phyloP scores from a whole-genome alignment of 64 coral and sea anemone genomes.

The Trachythela sp. region DNA sequence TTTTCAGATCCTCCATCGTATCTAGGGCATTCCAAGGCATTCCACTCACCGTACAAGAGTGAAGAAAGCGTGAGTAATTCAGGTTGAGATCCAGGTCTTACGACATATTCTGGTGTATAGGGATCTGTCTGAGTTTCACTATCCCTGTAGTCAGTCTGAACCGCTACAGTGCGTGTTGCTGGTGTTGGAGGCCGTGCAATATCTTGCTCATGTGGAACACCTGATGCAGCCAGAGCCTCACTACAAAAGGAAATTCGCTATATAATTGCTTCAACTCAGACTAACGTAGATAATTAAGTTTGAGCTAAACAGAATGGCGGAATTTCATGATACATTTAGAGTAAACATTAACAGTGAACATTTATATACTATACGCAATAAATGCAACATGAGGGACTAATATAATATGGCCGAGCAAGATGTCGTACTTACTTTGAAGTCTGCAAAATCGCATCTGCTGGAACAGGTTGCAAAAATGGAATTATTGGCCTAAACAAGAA shows the following conservation, averaged over 20 bases:
- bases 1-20: too few relatives aligned
- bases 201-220: conserved; percentile 42
- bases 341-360: background rate
- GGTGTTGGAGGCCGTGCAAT: conserved; percentile 70
- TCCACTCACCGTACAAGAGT: conserved; percentile 71
- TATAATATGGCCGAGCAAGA: background rate
- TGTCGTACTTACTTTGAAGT: conserved; percentile 60
- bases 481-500: conserved; percentile 69
- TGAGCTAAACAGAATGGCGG: conserved; percentile 83
- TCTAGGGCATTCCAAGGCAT: background rate
- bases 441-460: conserved; percentile 89
- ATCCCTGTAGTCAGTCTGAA: conserved; percentile 98
- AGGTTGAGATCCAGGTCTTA: conserved; percentile 85
- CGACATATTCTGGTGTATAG: conserved; percentile 94
- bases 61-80: conserved; percentile 85
- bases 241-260: conserved; percentile 71
- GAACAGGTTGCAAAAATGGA: conserved; percentile 95
- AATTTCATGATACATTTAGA: conserved; percentile 91
- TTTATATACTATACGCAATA: background rate
- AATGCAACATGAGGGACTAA: background rate
- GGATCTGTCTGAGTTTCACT: conserved; percentile 97
- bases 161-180: conserved; percentile 79
- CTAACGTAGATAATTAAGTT: conserved; percentile 74
- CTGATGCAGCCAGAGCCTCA: conserved; percentile 51
- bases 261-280: conserved; percentile 74